Percentiles rank a stretch among this genome's conserved stretches.
phyloP scores from a whole-genome alignment of 2,797 vertebrate genomes.

The Remorina albescens region DNA sequence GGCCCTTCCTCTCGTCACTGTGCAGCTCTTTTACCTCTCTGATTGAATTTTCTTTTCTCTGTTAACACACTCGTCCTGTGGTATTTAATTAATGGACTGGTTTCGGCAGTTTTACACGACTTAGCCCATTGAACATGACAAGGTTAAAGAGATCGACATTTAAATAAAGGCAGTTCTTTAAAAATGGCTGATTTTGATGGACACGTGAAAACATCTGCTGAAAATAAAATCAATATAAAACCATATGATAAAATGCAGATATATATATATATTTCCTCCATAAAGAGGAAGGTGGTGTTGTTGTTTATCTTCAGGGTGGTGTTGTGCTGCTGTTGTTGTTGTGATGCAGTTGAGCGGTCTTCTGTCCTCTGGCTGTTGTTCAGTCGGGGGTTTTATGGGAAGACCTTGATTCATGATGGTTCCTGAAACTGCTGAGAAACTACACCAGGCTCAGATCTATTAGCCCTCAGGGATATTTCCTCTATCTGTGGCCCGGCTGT shows the following conservation, averaged over 20 bases:
- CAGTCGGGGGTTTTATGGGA: slow-evolving; percentile 20
- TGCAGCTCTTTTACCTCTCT: background rate
- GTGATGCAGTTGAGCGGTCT: slow-evolving; percentile 16
- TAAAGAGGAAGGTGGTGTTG: background rate
- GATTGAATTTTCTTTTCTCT: background rate
- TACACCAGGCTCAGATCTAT: background rate
- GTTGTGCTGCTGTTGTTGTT: slow-evolving; percentile 17
- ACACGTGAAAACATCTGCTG: background rate
- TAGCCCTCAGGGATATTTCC: slow-evolving; percentile 22
- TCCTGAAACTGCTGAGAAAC: slow-evolving; percentile 25
- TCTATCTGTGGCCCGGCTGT: background rate
- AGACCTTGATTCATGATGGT: slow-evolving; percentile 48
- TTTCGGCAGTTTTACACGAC: slow-evolving; percentile 5
- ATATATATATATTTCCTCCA: background rate
- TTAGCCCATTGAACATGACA: slow-evolving; percentile 20
- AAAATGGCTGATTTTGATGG: background rate
- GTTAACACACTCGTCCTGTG: background rate
- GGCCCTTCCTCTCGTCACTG: background rate
- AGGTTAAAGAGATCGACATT: slow-evolving; percentile 2
- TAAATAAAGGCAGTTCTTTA: background rate
- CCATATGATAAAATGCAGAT: background rate
- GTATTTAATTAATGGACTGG: slow-evolving; percentile 30
- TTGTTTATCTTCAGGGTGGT: background rate
- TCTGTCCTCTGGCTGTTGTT: slow-evolving; percentile 31
- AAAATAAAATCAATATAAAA: background rate